These are phyloP conservation scores for Pachypanchax playfairii DNA, from an alignment of 2,113 vertebrate genomes.

Conservation along the genomic window DNA sequence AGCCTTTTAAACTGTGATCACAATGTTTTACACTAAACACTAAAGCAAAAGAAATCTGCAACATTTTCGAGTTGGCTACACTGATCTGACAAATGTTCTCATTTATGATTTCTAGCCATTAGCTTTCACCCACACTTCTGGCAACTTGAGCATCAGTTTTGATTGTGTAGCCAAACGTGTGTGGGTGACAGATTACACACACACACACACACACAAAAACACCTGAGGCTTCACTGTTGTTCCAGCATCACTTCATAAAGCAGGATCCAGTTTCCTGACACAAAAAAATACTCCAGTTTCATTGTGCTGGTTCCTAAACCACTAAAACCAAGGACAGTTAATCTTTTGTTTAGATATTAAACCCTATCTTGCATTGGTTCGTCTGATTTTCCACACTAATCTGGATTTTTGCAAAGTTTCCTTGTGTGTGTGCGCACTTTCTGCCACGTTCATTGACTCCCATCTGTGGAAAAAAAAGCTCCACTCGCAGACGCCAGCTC, in stretches of 20 bases:
- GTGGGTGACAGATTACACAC: constrained; percentile 44
- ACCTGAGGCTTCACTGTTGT: constrained; percentile 56
- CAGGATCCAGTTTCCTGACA: constrained; percentile 3
- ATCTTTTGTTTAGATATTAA: constrained; percentile 12
- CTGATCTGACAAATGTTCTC: constrained; percentile 35
- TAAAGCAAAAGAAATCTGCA: constrained; percentile 17
- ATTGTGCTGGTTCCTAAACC: not conserved
- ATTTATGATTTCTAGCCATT: constrained; percentile 35
- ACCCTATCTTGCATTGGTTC: constrained; percentile 3
- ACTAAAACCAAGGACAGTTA: constrained; percentile 11
- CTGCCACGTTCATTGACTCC: constrained; percentile 51
- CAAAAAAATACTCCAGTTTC: constrained; percentile 10
- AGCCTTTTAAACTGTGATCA: too few relatives aligned
- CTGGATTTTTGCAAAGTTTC: constrained; percentile 52
- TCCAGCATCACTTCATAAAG: constrained; percentile 27
- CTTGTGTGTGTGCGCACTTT: constrained; percentile 33
- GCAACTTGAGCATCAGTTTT: constrained; percentile 28
- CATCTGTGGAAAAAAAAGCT: constrained; percentile 36
- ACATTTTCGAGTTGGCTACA: constrained; percentile 11
- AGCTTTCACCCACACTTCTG: constrained; percentile 36
- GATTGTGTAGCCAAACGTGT: constrained; percentile 36
- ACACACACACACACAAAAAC: constrained; percentile 50
- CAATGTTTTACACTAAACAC: too few relatives aligned
- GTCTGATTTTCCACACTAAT: constrained; percentile 36
- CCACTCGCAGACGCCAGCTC: constrained; percentile 15